These are phyloP conservation scores for Babyrousa celebensis DNA, from an alignment of 2,797 vertebrate species.

Conservation along the genomic window DNA sequence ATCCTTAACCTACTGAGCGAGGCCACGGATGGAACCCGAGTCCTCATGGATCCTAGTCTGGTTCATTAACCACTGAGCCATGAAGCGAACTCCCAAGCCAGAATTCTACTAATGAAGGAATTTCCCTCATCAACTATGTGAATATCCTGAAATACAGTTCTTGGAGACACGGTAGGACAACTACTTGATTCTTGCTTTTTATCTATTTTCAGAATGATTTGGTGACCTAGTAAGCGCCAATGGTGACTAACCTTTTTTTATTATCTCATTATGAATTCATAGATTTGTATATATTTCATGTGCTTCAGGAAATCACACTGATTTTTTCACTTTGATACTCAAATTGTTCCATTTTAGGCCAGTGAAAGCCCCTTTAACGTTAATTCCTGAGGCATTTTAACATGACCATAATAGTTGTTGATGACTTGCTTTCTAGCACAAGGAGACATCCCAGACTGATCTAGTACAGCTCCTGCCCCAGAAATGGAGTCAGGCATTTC, in stretches of 20 bases:
- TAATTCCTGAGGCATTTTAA: conserved; percentile 1
- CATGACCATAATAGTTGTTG: not conserved
- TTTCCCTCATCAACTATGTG: not conserved
- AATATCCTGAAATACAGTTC: conserved; percentile 55
- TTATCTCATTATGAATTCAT: conserved; percentile 44
- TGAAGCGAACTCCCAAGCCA: not conserved
- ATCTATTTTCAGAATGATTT: conserved; percentile 54
- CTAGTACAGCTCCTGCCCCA: not conserved
- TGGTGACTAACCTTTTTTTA: conserved; percentile 4
- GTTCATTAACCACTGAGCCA: not conserved
- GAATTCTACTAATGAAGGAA: conserved; percentile 53
- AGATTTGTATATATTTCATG: conserved; percentile 45
- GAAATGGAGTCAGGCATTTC: conserved; percentile 2
- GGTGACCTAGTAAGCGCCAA: not conserved
- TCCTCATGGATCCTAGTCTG: too few species aligned
- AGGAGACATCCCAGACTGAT: not conserved
- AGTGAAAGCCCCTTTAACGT: not conserved
- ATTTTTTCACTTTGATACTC: conserved; percentile 42
- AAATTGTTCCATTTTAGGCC: not conserved
- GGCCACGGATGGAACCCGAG: too few species aligned
- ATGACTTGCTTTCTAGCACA: conserved; percentile 40
- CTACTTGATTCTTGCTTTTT: conserved; percentile 41
- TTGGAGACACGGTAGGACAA: conserved; percentile 11
- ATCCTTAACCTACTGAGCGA: too few species aligned
- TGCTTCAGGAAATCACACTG: conserved; percentile 15